Evolutionary conservation across 1,140 invertebrate genomes (phyloP).

Genomic region (Neotoxoptera formosana): DNA sequence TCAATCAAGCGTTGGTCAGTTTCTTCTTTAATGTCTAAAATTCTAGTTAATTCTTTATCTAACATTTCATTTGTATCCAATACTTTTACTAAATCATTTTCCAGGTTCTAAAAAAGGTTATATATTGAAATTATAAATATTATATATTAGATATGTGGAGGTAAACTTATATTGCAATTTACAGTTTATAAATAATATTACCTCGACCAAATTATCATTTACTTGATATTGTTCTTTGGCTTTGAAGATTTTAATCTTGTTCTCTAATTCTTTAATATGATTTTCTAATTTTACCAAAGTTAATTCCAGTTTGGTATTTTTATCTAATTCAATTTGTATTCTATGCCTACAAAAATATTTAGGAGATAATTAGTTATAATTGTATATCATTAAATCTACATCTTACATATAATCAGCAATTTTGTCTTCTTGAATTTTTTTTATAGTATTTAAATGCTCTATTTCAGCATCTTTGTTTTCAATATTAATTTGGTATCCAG

Average conservation of each 20-base stretch:
- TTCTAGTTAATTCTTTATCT: slow-evolving; percentile 46
- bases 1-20: slow-evolving; percentile 43
- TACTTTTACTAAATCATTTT: slow-evolving; percentile 31
- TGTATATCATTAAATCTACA: background rate
- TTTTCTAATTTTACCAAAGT: slow-evolving; percentile 11
- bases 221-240: background rate
- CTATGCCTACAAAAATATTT: slow-evolving; percentile 3
- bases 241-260: background rate
- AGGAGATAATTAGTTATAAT: background rate
- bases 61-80: slow-evolving; percentile 51
- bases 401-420: slow-evolving; percentile 28
- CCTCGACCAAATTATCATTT: slow-evolving; percentile 13
- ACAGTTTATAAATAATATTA: slow-evolving; percentile 7
- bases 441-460: slow-evolving; percentile 23
- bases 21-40: slow-evolving; percentile 57
- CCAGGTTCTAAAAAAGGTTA: background rate
- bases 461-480: slow-evolving; percentile 47
- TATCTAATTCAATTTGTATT: background rate
- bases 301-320: slow-evolving; percentile 29
- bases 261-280: slow-evolving; percentile 31
- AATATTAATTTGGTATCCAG: background rate
- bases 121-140: background rate
- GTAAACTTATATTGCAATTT: background rate
- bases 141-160: background rate
- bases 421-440: slow-evolving; percentile 50